Base-by-base conservation (phyloP, 1,140 invertebrate genomes). In the Pygmarrhopalites habei region DNA sequence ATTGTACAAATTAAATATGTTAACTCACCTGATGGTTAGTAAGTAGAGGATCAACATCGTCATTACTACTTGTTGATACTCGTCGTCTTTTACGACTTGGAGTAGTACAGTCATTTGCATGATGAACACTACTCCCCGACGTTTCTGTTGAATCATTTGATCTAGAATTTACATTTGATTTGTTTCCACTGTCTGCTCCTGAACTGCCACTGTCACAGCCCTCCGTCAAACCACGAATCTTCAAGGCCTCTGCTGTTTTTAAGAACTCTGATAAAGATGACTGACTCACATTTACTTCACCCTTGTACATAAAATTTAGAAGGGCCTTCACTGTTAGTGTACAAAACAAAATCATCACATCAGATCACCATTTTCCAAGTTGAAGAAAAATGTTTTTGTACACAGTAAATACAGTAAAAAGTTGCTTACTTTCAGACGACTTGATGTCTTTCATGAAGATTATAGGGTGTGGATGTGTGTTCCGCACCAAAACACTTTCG, bases 391-490 rank as follows among this genome's bases (percentile, higher is more conserved):
- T n/a, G n/a, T n/a, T n/a, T n/a, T n/a, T n/a, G n/a, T n/a, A 35
- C 5, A 35, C 32, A 35, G 15, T 35, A 35, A 35, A 7, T 15
- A 35, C 15, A 35, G 15, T 35, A 35, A 35, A 35, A 35, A 35
- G 15, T 35, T 5, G 32, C 32, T 35, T 35, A 5, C 5, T 89
- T 79, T 91, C 88, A 72, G 83, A 84, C 74, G 86, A 86, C 77
- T 88, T 83, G 72, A 92, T 87, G 84, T 91, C 89, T 83, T 88
- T 89, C 73, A 92, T 82, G 77, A 90, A 90, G 78, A 94, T 90
- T 74, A 92, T 92, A 49, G 90, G 90, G 80, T 94, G 90, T 74
- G 89, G 88, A 79, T 92, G 89, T 67, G 82, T 84, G 77, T 92
- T 93, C 78, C 90, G 86, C 71, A 92, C 81, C 78, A 95, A 92